Evolutionary conservation across 2,888 invertebrate genomes (phyloP).

Genomic region (Caenorhabditis angaria): DNA sequence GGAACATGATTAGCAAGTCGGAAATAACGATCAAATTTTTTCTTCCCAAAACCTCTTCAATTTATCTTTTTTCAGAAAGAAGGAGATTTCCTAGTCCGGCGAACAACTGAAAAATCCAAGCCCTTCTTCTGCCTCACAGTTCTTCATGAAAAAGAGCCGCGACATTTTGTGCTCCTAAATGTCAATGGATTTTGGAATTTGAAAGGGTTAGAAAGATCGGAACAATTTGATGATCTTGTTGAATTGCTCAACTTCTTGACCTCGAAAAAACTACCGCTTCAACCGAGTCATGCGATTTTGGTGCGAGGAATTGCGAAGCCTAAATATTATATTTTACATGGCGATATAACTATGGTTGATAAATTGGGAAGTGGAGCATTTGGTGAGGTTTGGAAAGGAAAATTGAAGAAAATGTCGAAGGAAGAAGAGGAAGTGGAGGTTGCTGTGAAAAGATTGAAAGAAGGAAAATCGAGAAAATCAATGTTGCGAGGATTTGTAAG

Average conservation of each 20-base stretch:
- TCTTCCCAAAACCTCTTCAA: no score
- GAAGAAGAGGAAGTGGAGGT: constrained; percentile 17
- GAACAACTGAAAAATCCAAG: constrained; percentile 3
- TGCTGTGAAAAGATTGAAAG: constrained; percentile 46
- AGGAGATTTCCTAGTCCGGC: constrained; percentile 8
- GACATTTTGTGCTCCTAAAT: constrained; percentile 3
- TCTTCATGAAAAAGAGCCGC: background rate
- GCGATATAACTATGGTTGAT: constrained; percentile 19
- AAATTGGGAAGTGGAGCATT: constrained; percentile 48
- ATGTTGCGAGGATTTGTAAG: constrained; percentile 35
- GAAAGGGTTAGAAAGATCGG: background rate
- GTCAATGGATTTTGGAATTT: constrained; percentile 2
- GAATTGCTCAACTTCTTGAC: background rate
- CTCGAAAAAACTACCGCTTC: background rate
- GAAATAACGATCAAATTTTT: no score
- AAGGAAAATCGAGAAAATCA: constrained; percentile 35
- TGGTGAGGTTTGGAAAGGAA: constrained; percentile 45
- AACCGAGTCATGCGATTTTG: background rate
- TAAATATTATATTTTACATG: constrained; percentile 45
- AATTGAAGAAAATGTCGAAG: background rate
- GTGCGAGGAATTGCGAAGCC: constrained; percentile 16
- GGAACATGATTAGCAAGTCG: no score
- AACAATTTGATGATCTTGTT: background rate
- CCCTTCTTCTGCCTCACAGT: constrained; percentile 10
- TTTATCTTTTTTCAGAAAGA: constrained; percentile 5